Conservation (phyloP, 2,888 invertebrate genomes). For the Icerya purchasi region DNA sequence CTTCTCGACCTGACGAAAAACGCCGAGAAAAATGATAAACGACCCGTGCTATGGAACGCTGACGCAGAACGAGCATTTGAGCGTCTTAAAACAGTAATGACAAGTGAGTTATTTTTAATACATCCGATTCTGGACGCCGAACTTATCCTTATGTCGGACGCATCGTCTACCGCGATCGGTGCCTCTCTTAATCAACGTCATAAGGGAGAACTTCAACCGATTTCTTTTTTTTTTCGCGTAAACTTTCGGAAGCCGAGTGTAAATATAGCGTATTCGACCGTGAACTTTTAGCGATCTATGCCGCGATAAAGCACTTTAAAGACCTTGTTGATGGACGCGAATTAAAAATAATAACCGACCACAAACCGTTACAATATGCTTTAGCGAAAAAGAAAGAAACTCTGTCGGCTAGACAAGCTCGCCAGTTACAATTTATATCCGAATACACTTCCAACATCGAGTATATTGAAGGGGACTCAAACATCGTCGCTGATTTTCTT, state of each 20-base stretch:
- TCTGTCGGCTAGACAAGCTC: constrained; percentile 5
- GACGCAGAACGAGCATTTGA: constrained; percentile 18
- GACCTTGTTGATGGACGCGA: constrained; percentile 14
- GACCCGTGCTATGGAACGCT: constrained; percentile 16
- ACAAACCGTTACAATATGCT: constrained; percentile 13
- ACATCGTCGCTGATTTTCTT: constrained; percentile 12
- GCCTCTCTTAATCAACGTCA: constrained; percentile 23
- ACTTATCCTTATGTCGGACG: constrained; percentile 22
- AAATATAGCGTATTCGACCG: constrained; percentile 3
- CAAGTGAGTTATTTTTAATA: constrained; percentile 21
- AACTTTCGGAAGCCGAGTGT: not conserved
- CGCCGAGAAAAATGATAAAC: constrained; percentile 16
- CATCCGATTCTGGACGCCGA: constrained; percentile 21
- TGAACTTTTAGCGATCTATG: constrained; percentile 4
- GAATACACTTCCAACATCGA: constrained; percentile 14
- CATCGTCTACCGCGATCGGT: constrained; percentile 24
- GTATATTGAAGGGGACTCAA: constrained; percentile 10
- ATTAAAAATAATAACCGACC: constrained; percentile 16
- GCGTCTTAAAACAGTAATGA: constrained; percentile 19
- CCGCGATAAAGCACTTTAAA: constrained; percentile 11
- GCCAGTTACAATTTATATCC: constrained; percentile 10
- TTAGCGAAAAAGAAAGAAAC: constrained; percentile 13
- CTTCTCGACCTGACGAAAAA: not conserved
- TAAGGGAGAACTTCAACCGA: constrained; percentile 2
- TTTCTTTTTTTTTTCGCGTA: constrained; percentile 14